Evolutionary conservation across 64 coral and sea anemone genomes (phyloP).

Genomic region (Montipora efflorescens): DNA sequence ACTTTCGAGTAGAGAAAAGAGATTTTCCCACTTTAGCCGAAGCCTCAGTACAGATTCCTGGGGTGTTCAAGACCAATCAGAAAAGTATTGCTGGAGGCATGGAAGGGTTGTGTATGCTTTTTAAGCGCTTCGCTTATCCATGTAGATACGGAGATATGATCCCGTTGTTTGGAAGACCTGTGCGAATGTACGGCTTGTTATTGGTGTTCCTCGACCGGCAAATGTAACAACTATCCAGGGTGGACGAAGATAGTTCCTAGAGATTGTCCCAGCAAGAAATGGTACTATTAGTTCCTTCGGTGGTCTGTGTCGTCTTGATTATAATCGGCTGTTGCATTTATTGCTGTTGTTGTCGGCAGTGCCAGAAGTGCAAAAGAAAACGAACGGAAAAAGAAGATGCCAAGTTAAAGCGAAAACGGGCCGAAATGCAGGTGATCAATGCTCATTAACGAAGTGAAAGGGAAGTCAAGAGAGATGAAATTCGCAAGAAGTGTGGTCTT

Average conservation of each 20-base stretch:
- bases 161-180: too few species aligned
- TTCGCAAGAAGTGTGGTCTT: slow-evolving; percentile 92
- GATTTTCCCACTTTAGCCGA: too few species aligned
- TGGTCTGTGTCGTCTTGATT: slow-evolving; percentile 67
- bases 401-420: slow-evolving; percentile 84
- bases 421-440: slow-evolving; percentile 78
- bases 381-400: slow-evolving; percentile 90
- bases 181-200: slow-evolving; percentile 65
- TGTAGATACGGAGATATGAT: too few species aligned
- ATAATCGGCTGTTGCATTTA: slow-evolving; percentile 87
- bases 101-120: too few species aligned
- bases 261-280: slow-evolving; percentile 80
- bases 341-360: slow-evolving; percentile 87
- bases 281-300: slow-evolving; percentile 80
- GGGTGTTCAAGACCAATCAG: too few species aligned
- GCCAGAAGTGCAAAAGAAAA: slow-evolving; percentile 77
- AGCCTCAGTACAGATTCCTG: too few species aligned
- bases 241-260: slow-evolving; percentile 90
- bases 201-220: slow-evolving; percentile 59
- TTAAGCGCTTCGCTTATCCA: too few species aligned
- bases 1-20: too few species aligned
- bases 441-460: slow-evolving; percentile 80
- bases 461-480: slow-evolving; percentile 79
- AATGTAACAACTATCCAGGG: slow-evolving; percentile 79
- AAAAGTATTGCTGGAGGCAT: too few species aligned